phyloP scores from a whole-genome alignment of 2,888 invertebrate genomes.

The Myopa testacea region DNA sequence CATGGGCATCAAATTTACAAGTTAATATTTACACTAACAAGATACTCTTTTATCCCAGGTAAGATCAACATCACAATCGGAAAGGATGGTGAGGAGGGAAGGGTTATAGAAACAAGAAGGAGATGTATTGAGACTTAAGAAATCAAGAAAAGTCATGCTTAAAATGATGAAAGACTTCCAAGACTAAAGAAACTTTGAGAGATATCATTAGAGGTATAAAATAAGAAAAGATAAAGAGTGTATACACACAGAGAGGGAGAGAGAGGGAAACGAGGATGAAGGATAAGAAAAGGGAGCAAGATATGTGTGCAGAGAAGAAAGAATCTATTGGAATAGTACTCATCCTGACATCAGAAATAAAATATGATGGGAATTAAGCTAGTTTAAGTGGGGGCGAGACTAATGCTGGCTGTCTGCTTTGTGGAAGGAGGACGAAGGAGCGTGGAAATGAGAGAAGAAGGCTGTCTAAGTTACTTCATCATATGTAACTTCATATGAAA shows the following conservation, averaged over 20 bases:
- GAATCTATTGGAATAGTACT: too few relatives aligned
- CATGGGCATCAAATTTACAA: constrained; percentile 66
- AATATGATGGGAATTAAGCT: background rate
- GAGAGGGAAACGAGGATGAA: background rate
- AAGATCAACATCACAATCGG: background rate
- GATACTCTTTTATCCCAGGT: constrained; percentile 51
- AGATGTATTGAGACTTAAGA: background rate
- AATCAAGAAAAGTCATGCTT: constrained; percentile 16
- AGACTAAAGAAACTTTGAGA: background rate
- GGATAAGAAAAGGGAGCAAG: background rate
- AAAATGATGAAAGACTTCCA: background rate
- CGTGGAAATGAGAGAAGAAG: background rate
- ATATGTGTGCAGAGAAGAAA: too few relatives aligned
- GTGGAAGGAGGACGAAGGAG: background rate
- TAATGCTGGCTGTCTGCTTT: background rate
- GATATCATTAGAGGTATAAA: constrained; percentile 22
- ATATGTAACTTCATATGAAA: constrained; percentile 22
- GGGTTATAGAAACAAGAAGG: background rate
- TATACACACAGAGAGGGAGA: too few relatives aligned
- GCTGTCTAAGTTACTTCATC: background rate
- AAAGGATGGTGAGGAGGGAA: background rate
- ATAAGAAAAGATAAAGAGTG: too few relatives aligned
- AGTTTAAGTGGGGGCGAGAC: background rate
- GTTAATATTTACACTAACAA: constrained; percentile 67
- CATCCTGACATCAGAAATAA: background rate